phyloP scores from a whole-genome alignment of 2,797 vertebrate species.

The Scleropages formosus region DNA sequence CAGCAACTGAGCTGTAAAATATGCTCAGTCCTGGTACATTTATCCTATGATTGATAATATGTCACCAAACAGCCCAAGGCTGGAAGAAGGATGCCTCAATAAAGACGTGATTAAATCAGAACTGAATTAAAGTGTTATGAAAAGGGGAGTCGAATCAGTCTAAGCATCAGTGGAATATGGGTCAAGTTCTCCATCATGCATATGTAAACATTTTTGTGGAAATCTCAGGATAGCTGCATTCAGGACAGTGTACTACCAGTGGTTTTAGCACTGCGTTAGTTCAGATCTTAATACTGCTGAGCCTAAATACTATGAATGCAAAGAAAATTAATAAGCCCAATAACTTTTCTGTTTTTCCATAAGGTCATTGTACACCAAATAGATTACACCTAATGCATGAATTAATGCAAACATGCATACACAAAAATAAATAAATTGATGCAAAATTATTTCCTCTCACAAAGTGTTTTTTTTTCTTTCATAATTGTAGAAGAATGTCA shows the following conservation, averaged over 20 bases:
- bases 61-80: background rate
- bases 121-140: conserved; percentile 19
- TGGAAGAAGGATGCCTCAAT: background rate
- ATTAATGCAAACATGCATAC: too few species aligned
- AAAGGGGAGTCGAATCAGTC: background rate
- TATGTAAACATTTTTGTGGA: conserved; percentile 8
- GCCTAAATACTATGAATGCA: background rate
- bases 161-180: background rate
- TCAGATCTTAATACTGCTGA: background rate
- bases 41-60: conserved; percentile 17
- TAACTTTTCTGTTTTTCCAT: background rate
- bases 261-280: too few species aligned
- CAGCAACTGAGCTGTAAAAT: background rate
- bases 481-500: too few species aligned
- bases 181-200: conserved; percentile 15
- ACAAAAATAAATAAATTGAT: too few species aligned
- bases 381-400: too few species aligned
- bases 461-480: too few species aligned
- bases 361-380: too few species aligned
- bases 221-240: background rate
- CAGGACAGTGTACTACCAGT: background rate
- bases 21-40: background rate
- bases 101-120: conserved; percentile 8
- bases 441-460: too few species aligned
- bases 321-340: background rate